Percentiles rank a stretch among this genome's conserved stretches.
phyloP scores from a whole-genome alignment of 1,140 invertebrate genomes.

The Nomia melanderi region DNA sequence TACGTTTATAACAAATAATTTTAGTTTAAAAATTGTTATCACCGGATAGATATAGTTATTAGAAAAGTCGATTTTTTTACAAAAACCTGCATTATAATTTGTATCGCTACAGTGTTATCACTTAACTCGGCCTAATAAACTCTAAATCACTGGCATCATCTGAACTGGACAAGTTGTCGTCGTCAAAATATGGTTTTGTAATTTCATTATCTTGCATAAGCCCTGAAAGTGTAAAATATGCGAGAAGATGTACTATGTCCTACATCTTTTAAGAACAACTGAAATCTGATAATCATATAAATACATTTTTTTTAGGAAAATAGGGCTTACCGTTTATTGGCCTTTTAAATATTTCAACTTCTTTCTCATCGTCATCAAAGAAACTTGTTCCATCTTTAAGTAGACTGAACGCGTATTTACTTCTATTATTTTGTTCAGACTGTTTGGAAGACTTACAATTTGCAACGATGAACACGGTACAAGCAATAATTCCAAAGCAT shows the following conservation, averaged over 20 bases:
- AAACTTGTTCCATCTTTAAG: slow-evolving; percentile 76
- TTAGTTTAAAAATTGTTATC: neutral
- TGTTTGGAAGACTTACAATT: slow-evolving; percentile 77
- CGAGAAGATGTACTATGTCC: neutral
- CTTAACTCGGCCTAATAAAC: slow-evolving; percentile 76
- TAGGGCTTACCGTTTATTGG: slow-evolving; percentile 79
- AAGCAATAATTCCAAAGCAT: slow-evolving; percentile 65
- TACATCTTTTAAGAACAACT: neutral
- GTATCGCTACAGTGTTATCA: neutral
- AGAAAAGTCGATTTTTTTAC: neutral
- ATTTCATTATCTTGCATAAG: slow-evolving; percentile 35
- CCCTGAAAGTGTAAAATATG: slow-evolving; percentile 26
- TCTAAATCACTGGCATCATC: slow-evolving; percentile 79
- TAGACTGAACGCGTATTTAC: slow-evolving; percentile 77
- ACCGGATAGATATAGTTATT: slow-evolving; percentile 1
- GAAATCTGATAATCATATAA: neutral
- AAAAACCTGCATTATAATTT: neutral
- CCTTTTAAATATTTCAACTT: slow-evolving; percentile 84
- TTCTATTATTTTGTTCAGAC: slow-evolving; percentile 70
- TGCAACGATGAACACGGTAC: slow-evolving; percentile 69
- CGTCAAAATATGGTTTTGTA: slow-evolving; percentile 79
- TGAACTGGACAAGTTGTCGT: slow-evolving; percentile 71
- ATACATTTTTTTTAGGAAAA: neutral
- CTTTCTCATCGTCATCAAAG: slow-evolving; percentile 84
- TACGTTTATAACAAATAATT: neutral